These are phyloP conservation scores for Falco concolor DNA, from an alignment of 2,797 vertebrate genomes.

Conservation along the genomic window DNA sequence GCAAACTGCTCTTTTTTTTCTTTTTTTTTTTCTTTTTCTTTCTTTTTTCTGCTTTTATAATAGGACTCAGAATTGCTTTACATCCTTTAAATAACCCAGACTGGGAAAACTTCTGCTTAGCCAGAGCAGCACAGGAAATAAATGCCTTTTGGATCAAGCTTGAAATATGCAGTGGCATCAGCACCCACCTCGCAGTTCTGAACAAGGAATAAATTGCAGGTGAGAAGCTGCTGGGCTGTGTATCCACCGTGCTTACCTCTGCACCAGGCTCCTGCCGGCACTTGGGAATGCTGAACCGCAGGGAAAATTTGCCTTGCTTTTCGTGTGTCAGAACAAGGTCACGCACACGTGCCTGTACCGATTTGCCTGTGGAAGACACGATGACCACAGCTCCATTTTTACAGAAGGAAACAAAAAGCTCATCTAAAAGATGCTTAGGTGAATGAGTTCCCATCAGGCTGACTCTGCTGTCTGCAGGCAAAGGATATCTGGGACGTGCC, in stretches of 20 bases:
- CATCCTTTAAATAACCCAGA: not conserved
- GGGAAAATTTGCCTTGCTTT: not conserved
- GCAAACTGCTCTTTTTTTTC: not conserved
- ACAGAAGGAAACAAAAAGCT: fast-evolving
- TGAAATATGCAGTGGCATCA: fast-evolving
- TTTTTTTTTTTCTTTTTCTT: not conserved
- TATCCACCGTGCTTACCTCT: fast-evolving
- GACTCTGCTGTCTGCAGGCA: not conserved
- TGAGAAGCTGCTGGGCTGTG: fast-evolving
- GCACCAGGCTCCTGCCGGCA: fast-evolving
- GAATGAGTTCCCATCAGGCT: fast-evolving
- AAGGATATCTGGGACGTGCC: not conserved
- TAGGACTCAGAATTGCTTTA: not conserved
- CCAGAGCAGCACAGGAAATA: not conserved
- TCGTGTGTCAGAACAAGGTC: not conserved
- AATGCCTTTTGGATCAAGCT: not conserved
- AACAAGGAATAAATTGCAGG: not conserved
- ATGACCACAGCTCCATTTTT: not conserved
- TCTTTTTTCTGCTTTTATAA: not conserved
- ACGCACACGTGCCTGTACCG: fast-evolving
- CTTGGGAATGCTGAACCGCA: not conserved
- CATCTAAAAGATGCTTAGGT: not conserved
- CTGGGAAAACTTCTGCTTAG: not conserved
- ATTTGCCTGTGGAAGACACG: fast-evolving
- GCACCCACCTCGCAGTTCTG: fast-evolving